phyloP scores from a whole-genome alignment of 2,888 invertebrate species.

The Melinaea menophilus region DNA sequence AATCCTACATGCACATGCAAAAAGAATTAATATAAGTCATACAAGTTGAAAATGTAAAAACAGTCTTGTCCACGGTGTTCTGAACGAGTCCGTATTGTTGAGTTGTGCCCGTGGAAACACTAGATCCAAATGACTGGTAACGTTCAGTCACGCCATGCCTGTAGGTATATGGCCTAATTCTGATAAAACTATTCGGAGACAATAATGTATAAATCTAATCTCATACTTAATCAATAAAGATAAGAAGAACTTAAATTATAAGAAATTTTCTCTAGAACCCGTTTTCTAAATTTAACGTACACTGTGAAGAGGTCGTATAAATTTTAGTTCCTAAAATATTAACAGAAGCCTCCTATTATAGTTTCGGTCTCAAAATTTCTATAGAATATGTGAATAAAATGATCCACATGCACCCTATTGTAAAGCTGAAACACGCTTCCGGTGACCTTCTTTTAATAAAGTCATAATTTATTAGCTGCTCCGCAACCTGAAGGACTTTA shows the following conservation, averaged over 20 bases:
- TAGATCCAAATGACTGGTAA: conserved; percentile 37
- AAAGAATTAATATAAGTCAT: not conserved
- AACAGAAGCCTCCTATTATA: not conserved
- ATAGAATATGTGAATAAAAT: conserved; percentile 11
- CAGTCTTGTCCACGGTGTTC: conserved; percentile 23
- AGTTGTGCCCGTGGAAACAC: conserved; percentile 33
- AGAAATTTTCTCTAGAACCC: too few relatives aligned
- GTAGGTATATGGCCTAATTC: conserved; percentile 20
- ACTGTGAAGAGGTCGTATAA: not conserved
- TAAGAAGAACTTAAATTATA: too few relatives aligned
- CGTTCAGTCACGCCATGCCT: conserved; percentile 40
- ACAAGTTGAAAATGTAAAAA: conserved; percentile 23
- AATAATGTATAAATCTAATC: not conserved
- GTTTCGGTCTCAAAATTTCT: conserved; percentile 8
- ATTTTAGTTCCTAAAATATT: not conserved
- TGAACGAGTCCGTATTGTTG: conserved; percentile 30
- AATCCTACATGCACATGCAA: too few relatives aligned
- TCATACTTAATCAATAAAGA: not conserved
- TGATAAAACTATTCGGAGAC: conserved; percentile 3
- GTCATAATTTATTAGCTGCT: conserved; percentile 9
- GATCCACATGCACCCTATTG: conserved; percentile 10
- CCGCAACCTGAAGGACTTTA: not conserved
- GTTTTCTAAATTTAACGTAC: too few relatives aligned
- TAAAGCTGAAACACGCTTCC: conserved; percentile 3
- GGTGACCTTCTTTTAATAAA: conserved; percentile 15